phyloP scores from a whole-genome alignment of 2,113 vertebrate species.

The Rousettus leschenaultii region DNA sequence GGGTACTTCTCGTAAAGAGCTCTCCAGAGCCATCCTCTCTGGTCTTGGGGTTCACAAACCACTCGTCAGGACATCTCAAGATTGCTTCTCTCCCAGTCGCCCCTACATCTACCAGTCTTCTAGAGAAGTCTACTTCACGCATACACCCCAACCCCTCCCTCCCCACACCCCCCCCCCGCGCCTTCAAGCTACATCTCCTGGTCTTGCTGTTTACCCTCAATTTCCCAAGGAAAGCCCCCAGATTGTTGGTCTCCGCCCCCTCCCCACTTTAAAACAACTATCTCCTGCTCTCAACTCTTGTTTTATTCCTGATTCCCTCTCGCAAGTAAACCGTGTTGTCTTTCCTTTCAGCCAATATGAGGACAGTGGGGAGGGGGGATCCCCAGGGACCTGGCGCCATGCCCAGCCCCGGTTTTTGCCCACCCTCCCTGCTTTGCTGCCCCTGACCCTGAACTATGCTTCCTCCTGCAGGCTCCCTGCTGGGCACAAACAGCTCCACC shows the following conservation, averaged over 20 bases:
- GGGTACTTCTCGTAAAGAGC: background rate
- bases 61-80: background rate
- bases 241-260: background rate
- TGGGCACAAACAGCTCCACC: slow-evolving; percentile 67
- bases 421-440: background rate
- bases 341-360: background rate
- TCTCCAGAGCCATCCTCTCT: background rate
- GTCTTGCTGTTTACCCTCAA: background rate
- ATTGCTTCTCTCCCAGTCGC: background rate
- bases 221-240: background rate
- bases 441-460: slow-evolving; percentile 12
- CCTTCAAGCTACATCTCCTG: background rate
- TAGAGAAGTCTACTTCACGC: background rate
- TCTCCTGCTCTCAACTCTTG: background rate
- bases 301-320: background rate
- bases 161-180: background rate
- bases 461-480: slow-evolving; percentile 44
- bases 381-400: background rate
- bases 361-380: background rate
- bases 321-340: background rate
- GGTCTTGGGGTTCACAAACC: background rate
- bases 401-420: background rate
- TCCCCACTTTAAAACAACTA: background rate
- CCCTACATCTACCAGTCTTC: background rate
- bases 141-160: background rate